Evolutionary conservation across 2,113 vertebrate species (phyloP).

Genomic region (Ranitomeya variabilis): DNA sequence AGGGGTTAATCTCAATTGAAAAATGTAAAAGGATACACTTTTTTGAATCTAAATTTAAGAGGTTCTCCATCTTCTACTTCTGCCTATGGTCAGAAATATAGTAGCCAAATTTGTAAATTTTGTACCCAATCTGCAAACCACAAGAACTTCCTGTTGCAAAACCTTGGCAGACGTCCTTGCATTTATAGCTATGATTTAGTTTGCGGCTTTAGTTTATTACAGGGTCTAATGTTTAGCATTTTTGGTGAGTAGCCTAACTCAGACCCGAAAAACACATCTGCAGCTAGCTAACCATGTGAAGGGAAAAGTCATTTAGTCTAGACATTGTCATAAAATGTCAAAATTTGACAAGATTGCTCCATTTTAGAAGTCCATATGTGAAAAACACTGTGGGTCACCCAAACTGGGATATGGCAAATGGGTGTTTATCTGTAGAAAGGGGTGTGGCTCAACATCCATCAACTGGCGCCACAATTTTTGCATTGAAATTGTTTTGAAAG

Average conservation of each 20-base stretch:
- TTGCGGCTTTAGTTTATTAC: background rate
- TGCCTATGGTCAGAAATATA: background rate
- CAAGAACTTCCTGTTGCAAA: slow-evolving; percentile 14
- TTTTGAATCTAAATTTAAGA: background rate
- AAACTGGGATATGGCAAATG: no score
- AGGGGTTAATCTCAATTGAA: no score
- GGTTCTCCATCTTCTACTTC: background rate
- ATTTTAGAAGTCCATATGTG: no score
- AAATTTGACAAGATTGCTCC: no score
- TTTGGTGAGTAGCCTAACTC: background rate
- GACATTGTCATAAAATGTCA: no score
- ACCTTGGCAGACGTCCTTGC: background rate
- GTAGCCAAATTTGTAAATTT: background rate
- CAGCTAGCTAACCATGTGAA: background rate
- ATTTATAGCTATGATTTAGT: background rate
- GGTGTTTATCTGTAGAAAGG: no score
- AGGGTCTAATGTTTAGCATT: background rate
- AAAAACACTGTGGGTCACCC: no score
- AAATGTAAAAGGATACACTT: no score
- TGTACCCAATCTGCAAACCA: background rate
- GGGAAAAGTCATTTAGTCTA: background rate
- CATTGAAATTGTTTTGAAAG: no score
- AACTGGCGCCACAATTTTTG: no score
- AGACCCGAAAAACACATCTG: background rate
- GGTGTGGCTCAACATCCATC: no score